Evolutionary conservation across 2,113 vertebrate genomes (phyloP).

Genomic region (Raja brachyura): DNA sequence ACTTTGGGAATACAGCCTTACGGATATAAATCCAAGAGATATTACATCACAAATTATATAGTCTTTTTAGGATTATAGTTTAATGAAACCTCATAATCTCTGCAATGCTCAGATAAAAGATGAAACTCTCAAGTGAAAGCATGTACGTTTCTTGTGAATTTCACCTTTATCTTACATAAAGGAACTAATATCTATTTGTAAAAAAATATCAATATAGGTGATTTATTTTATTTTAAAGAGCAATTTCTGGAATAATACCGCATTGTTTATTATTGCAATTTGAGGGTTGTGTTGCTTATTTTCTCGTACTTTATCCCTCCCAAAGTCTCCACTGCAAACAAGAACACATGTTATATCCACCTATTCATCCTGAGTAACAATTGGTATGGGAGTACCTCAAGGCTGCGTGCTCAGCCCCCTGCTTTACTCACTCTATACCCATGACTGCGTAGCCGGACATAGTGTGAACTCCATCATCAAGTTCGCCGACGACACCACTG

Average conservation of each 20-base stretch:
- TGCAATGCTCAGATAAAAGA: not conserved
- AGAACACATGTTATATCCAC: too few relatives aligned
- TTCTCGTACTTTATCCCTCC: not conserved
- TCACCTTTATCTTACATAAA: not conserved
- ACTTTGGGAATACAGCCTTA: slow-evolving; percentile 66
- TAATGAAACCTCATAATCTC: slow-evolving; percentile 14
- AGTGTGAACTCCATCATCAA: too few relatives aligned
- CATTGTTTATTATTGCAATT: not conserved
- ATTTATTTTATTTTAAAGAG: not conserved
- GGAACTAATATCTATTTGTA: not conserved
- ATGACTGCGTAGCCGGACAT: too few relatives aligned
- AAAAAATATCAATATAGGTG: not conserved
- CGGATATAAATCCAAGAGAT: not conserved
- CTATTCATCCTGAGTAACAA: too few relatives aligned
- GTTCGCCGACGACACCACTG: too few relatives aligned
- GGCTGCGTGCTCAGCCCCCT: too few relatives aligned
- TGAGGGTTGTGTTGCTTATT: not conserved
- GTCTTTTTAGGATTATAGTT: not conserved
- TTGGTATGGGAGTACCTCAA: too few relatives aligned
- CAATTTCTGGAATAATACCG: not conserved
- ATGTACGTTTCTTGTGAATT: not conserved
- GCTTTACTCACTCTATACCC: too few relatives aligned
- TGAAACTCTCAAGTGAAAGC: not conserved
- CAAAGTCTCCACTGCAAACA: not conserved
- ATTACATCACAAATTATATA: not conserved